Evolutionary conservation across 2,888 invertebrate genomes (phyloP).

Genomic region (Koerneria pararmatus): DNA sequence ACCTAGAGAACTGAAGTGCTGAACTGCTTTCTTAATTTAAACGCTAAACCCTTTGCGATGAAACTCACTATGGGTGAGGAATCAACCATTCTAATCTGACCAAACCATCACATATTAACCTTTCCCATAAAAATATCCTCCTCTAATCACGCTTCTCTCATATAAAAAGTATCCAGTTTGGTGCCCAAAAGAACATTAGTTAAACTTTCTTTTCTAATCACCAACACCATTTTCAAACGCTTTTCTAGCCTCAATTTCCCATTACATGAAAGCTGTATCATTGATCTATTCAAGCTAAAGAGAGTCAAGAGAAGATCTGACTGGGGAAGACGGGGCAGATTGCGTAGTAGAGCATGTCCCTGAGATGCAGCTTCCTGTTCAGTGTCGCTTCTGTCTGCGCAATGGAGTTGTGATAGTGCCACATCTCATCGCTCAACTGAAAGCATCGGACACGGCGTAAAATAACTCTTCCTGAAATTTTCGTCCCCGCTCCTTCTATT

Average conservation of each 20-base stretch:
- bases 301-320: constrained; percentile 23
- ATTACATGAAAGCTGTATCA: too few species aligned
- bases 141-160: neutral
- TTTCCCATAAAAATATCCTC: neutral
- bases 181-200: neutral
- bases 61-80: too few species aligned
- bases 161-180: too few species aligned
- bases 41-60: too few species aligned
- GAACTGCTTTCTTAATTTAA: too few species aligned
- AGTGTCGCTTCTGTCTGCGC: constrained; percentile 48
- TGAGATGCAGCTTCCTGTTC: constrained; percentile 45
- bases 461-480: too few species aligned
- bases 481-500: too few species aligned
- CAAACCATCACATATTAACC: neutral
- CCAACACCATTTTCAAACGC: neutral
- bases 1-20: too few species aligned
- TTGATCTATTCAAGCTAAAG: too few species aligned
- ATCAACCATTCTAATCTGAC: too few species aligned
- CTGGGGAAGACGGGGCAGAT: constrained; percentile 54
- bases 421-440: constrained; percentile 54
- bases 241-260: too few species aligned
- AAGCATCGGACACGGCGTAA: too few species aligned
- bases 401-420: constrained; percentile 51
- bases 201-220: constrained; percentile 10
- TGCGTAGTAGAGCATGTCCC: constrained; percentile 54